Evolutionary conservation across 2,113 vertebrate genomes (phyloP).

Genomic region (Anarrhichthys ocellatus): DNA sequence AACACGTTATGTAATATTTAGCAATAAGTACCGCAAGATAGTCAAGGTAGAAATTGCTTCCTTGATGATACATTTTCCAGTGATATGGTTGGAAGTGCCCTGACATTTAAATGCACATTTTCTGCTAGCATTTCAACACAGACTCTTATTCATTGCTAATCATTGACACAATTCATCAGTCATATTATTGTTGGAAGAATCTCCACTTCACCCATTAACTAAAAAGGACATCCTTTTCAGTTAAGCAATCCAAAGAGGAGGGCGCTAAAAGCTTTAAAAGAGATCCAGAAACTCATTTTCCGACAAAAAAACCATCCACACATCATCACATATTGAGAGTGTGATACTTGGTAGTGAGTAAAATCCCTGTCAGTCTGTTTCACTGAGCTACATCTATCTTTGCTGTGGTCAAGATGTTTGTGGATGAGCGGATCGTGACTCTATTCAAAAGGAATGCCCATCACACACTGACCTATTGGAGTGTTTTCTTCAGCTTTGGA

Average conservation of each 20-base stretch:
- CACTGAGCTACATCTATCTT: slow-evolving; percentile 2
- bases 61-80: slow-evolving; percentile 44
- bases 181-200: slow-evolving; percentile 61
- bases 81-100: slow-evolving; percentile 8
- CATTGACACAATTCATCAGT: slow-evolving; percentile 76
- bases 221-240: slow-evolving; percentile 69
- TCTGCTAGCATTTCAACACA: slow-evolving; percentile 61
- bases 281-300: slow-evolving; percentile 14
- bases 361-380: background rate
- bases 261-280: slow-evolving; percentile 73
- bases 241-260: slow-evolving; percentile 63
- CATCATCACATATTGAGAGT: background rate
- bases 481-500: slow-evolving; percentile 97
- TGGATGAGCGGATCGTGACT: slow-evolving; percentile 87
- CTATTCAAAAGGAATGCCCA: slow-evolving; percentile 92
- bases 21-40: background rate
- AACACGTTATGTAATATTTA: background rate
- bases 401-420: slow-evolving; percentile 81
- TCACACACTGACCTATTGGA: slow-evolving; percentile 96
- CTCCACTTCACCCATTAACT: slow-evolving; percentile 82
- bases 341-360: background rate
- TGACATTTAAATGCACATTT: slow-evolving; percentile 49
- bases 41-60: background rate
- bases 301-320: background rate
- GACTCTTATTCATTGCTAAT: slow-evolving; percentile 64